These are phyloP conservation scores for Sebastes itinus DNA, from an alignment of 2,797 vertebrate genomes.

Conservation along the genomic window DNA sequence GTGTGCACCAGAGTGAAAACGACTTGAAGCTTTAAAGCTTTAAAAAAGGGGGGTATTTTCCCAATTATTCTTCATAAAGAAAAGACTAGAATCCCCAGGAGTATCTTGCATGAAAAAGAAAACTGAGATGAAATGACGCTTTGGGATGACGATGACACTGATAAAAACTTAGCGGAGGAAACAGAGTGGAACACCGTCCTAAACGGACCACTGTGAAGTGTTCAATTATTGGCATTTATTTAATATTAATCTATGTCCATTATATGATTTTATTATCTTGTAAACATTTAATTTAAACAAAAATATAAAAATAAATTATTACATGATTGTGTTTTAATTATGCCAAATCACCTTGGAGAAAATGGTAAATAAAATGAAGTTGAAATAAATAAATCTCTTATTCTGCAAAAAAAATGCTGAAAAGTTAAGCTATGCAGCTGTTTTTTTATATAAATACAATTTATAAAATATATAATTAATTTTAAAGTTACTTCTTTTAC, in stretches of 20 bases:
- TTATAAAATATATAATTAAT: neutral
- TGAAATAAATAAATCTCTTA: neutral
- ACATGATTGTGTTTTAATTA: neutral
- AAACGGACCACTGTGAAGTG: neutral
- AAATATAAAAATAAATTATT: too few species aligned
- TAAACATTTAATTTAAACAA: neutral
- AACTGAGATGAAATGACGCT: conserved; percentile 18
- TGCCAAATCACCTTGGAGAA: neutral
- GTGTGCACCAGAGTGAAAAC: neutral
- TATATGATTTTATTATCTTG: neutral
- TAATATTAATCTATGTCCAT: neutral
- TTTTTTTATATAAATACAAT: neutral
- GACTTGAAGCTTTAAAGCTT: neutral
- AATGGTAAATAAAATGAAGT: neutral
- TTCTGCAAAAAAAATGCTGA: neutral
- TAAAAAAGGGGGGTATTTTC: conserved; percentile 2
- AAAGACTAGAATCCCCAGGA: neutral
- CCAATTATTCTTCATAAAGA: conserved; percentile 6
- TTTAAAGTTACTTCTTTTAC: neutral
- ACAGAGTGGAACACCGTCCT: neutral
- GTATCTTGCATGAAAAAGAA: conserved; percentile 3
- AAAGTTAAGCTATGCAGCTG: neutral
- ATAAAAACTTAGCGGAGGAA: conserved; percentile 17
- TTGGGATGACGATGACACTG: conserved; percentile 21
- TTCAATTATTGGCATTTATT: neutral